Evolutionary conservation across 2,113 vertebrate species (phyloP), one percentile per base, ranked within the genome.

Genomic region (Cariama cristata): DNA sequence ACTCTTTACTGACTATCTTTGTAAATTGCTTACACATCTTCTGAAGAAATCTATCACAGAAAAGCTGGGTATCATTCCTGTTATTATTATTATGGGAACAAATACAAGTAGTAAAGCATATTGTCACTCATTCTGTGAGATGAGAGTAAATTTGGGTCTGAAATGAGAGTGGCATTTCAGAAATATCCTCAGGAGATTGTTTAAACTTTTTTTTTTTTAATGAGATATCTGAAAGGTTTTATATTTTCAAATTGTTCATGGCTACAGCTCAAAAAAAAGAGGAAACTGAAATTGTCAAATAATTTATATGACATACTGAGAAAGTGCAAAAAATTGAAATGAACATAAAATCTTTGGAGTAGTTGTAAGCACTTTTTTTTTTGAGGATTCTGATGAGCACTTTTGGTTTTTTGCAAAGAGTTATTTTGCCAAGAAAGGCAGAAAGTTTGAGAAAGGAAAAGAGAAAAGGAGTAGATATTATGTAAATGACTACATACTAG

Each of bases 351-450:
- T 49, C 55, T 84, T 69, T 83, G 38, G 24, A 77, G n/a, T 74
- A 55, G 56, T 13, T 59, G 45, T 77, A 64, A 76, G 73, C 64
- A 72, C 26, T 74, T 88, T 50, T 62, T 72, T 79, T 64, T n/a
- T 14, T 66, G 33, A 53, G 26, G 42, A 52, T 82, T 67, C 58
- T 60, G 73, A 68, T 72, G 42, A 79, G 45, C 38, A 27, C 23
- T 85, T 94, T 6, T 7, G n/a, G 20, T 35, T 66, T 82, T 84
- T 58, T 91, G 38, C 30, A 64, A 42, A 77, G 55, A 45, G 22
- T 82, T 72, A 79, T 91, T 91, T 87, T 81, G 28, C 76, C 42
- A 66, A 88, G 80, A 90, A 86, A 74, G 79, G 50, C n/a, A 82
- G 12, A 8, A 50, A 76, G 27, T 52, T 86, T 30, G 40, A 80